Base-by-base conservation (phyloP, 2,888 invertebrate genomes). In the Oegoconia quadripuncta region DNA sequence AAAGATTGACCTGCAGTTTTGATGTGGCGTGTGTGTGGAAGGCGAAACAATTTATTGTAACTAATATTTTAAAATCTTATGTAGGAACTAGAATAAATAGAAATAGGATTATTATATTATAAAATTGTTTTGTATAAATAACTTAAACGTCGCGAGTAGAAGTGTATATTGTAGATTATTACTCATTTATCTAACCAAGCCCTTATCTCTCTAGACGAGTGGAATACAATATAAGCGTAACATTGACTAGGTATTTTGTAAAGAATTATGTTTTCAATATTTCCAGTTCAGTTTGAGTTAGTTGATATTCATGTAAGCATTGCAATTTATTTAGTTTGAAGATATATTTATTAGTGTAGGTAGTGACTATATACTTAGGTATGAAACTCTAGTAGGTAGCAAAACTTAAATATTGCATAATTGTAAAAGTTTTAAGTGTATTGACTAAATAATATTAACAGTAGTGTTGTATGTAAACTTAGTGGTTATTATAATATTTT, bases 271-370 rank as follows among this genome's bases (percentile, higher is more conserved):
- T 9, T 22, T 20, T 15, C 25, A 25, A 41, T 43, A 43, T 42
- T 51, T 50, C 52, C 50, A 50, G 54, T 64, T 30, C 58, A 66
- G 42, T 58, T 65, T 20, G 53, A 67, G 44, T 33, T 65, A 14
- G 42, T 62, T 35, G 47, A 69, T 30, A 42, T 59, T 29, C 64
- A 69, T 30, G 75, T 74, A 56, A 61, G 67, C 51, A 20, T 9
- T 29, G 23, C 13, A 32, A 13, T 3, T 3, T 27, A 11, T 36
- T 12, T 14, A 27, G 2, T 11, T 34, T 28, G 13, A 30, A 48
- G 40, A 40, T 32, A 11, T 33, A 34, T 32, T 26, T 17, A 37
- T 39, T 15, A n/a, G n/a, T n/a, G n/a, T n/a, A n/a, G n/a, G n/a
- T n/a, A n/a, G n/a, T n/a, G n/a, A n/a, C n/a, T n/a, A n/a, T n/a